phyloP scores from a whole-genome alignment of 2,113 vertebrate genomes.

The Ia io region DNA sequence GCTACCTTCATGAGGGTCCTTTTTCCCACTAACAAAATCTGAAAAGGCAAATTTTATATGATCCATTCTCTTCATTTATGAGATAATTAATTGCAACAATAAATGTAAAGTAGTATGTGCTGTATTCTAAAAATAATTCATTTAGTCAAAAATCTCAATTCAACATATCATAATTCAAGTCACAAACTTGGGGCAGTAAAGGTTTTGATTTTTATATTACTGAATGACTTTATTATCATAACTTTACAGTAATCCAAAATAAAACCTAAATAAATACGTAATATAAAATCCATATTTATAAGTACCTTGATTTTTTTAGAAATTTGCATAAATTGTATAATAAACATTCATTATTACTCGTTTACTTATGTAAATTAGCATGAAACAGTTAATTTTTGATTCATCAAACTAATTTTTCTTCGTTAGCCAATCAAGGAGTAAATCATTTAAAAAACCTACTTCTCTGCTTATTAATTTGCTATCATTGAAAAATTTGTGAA shows the following conservation, averaged over 20 bases:
- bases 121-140: background rate
- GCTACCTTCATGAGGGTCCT: background rate
- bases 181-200: background rate
- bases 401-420: constrained; percentile 26
- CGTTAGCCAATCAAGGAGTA: constrained; percentile 35
- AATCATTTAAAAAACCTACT: constrained; percentile 4
- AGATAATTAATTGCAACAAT: background rate
- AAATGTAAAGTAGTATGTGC: background rate
- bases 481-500: constrained; percentile 30
- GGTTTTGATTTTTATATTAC: constrained; percentile 37
- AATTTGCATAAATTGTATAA: constrained; percentile 22
- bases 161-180: background rate
- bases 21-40: background rate
- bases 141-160: background rate
- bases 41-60: background rate
- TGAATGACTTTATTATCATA: constrained; percentile 32
- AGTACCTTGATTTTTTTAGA: constrained; percentile 28
- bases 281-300: constrained; percentile 59
- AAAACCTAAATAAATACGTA: constrained; percentile 22
- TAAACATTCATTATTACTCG: constrained; percentile 4
- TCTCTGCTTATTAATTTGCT: constrained; percentile 37
- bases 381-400: constrained; percentile 10
- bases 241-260: constrained; percentile 22
- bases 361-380: constrained; percentile 50
- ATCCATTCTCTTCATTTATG: background rate